Percentiles rank a stretch among this genome's conserved stretches.
Conservation (phyloP, 1,140 invertebrate species). For the Tenebrio molitor region DNA sequence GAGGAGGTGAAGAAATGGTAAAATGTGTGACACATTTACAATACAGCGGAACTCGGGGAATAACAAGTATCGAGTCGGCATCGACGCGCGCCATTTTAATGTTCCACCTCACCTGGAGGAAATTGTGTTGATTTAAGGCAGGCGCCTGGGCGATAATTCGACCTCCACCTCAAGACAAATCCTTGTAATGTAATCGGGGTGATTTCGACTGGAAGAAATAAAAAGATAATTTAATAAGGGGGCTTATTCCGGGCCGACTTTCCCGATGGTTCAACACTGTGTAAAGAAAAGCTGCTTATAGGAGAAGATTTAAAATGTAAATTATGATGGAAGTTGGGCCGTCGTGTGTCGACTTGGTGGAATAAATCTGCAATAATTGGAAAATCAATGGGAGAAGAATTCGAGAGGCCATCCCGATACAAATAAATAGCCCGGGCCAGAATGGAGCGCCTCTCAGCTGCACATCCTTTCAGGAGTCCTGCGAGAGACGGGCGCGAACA, state of each 20-base stretch:
- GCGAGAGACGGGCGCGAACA: conserved; percentile 45
- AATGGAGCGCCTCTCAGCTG: conserved; percentile 46
- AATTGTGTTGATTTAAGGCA: conserved; percentile 18
- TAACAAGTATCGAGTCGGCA: background rate
- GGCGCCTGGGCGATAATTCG: background rate
- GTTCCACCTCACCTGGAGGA: too few species aligned
- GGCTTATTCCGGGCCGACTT: background rate
- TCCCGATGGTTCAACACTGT: background rate
- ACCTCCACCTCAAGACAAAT: conserved; percentile 10
- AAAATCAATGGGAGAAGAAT: conserved; percentile 32
- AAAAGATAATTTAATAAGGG: conserved; percentile 32
- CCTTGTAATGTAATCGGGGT: conserved; percentile 14
- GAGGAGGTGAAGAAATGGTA: conserved; percentile 1
- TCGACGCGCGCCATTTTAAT: background rate
- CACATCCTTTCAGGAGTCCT: conserved; percentile 50
- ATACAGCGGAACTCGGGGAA: background rate
- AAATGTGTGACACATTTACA: conserved; percentile 18
- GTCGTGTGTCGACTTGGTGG: conserved; percentile 5
- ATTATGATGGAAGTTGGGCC: conserved; percentile 14
- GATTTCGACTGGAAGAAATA: conserved; percentile 19
- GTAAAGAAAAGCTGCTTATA: conserved; percentile 32
- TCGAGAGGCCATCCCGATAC: conserved; percentile 26
- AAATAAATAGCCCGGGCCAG: conserved; percentile 47
- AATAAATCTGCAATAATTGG: conserved; percentile 34
- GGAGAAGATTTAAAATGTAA: conserved; percentile 27